Percentiles rank a stretch among this genome's conserved stretches.
phyloP scores from a whole-genome alignment of 2,888 invertebrate species.

The Nasonovia ribisnigri region DNA sequence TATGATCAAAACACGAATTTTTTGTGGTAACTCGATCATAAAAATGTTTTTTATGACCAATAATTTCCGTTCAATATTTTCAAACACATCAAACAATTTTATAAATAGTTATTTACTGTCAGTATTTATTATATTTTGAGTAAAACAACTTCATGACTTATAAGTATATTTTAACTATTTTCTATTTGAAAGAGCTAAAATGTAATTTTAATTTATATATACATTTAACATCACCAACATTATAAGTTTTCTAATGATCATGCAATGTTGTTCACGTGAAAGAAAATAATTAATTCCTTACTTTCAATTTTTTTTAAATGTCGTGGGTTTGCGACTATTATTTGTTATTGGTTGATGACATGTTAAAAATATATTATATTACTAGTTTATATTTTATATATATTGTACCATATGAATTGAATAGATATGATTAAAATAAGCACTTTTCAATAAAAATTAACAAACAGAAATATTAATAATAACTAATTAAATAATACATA shows the following conservation, averaged over 20 bases:
- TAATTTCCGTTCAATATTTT: conserved; percentile 28
- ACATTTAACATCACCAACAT: neutral
- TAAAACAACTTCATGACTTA: neutral
- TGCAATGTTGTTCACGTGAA: neutral
- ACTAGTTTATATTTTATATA: neutral
- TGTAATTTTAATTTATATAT: neutral
- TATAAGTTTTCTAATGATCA: neutral
- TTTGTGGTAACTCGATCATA: neutral
- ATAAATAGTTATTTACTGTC: neutral
- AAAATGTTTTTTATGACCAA: neutral
- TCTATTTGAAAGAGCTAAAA: neutral
- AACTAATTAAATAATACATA: neutral
- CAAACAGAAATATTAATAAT: neutral
- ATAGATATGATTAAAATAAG: neutral
- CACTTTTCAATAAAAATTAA: neutral
- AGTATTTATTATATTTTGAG: neutral
- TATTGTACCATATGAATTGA: neutral
- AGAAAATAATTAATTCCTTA: neutral
- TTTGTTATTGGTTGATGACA: neutral
- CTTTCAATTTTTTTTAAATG: neutral
- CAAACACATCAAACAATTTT: neutral
- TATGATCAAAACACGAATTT: neutral
- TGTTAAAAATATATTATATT: too few relatives aligned
- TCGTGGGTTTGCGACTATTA: neutral
- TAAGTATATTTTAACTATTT: neutral